phyloP scores from a whole-genome alignment of 2,113 vertebrate species.

The Gnathonemus longibarbis region DNA sequence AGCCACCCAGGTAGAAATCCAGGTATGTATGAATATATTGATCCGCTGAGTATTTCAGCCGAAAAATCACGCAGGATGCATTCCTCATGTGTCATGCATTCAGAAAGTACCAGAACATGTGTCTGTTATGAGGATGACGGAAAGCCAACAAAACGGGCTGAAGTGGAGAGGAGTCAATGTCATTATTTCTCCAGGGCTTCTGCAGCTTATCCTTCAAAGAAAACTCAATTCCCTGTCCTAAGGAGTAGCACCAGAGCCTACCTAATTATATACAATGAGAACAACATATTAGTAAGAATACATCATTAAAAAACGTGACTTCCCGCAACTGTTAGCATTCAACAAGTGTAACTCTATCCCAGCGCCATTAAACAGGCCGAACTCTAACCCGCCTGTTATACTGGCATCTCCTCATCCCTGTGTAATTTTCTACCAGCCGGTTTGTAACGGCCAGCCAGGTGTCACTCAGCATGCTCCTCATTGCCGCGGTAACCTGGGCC shows the following conservation, averaged over 20 bases:
- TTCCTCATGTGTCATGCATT: neutral
- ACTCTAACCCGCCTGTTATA: neutral
- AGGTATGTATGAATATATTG: neutral
- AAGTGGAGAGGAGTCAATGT: neutral
- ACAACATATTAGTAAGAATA: neutral
- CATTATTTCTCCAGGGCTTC: neutral
- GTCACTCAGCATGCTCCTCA: conserved; percentile 65
- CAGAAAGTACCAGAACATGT: neutral
- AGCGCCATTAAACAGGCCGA: neutral
- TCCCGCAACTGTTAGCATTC: neutral
- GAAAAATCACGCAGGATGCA: neutral
- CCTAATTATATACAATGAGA: neutral
- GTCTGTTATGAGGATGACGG: neutral
- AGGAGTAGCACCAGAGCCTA: neutral
- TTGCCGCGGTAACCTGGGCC: conserved; percentile 62
- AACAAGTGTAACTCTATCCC: neutral
- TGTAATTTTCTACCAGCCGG: conserved; percentile 21
- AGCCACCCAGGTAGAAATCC: neutral
- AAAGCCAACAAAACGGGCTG: neutral
- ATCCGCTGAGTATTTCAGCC: neutral
- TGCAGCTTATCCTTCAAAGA: neutral
- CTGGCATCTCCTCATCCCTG: neutral
- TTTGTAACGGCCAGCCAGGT: conserved; percentile 58
- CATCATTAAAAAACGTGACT: neutral
- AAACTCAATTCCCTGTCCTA: neutral